Conservation (phyloP, 1,140 invertebrate genomes). For the Pseudomyrmex concolor region DNA sequence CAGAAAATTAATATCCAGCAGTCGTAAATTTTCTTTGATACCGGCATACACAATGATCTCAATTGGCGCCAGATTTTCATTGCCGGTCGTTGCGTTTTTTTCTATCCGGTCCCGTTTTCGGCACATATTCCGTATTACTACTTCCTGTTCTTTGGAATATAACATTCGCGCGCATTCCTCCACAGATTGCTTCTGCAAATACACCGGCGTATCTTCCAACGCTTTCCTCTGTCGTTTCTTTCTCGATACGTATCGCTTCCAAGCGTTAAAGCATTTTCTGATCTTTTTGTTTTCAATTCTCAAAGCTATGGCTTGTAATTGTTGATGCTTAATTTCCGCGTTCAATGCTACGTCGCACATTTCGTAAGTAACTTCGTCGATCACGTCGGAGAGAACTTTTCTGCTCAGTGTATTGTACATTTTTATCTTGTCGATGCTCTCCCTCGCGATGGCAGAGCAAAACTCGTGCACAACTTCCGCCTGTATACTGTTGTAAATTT, state of each 20-base stretch:
- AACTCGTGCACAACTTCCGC: conserved; percentile 81
- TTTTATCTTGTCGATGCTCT: conserved; percentile 78
- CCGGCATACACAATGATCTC: conserved; percentile 77
- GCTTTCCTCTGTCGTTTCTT: conserved; percentile 82
- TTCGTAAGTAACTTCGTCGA: conserved; percentile 76
- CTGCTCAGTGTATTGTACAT: conserved; percentile 66
- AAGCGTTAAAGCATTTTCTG: conserved; percentile 84
- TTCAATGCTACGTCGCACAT: conserved; percentile 68
- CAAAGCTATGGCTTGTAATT: conserved; percentile 72
- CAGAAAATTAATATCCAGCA: conserved; percentile 62
- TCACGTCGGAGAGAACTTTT: conserved; percentile 75
- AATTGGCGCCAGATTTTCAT: conserved; percentile 67
- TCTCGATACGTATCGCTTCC: conserved; percentile 78
- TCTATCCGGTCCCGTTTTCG: conserved; percentile 28
- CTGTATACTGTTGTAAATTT: conserved; percentile 79
- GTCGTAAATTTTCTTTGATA: conserved; percentile 78
- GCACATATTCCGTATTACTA: conserved; percentile 85
- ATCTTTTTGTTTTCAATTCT: conserved; percentile 77
- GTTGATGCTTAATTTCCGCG: conserved; percentile 72
- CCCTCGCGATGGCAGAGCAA: conserved; percentile 78
- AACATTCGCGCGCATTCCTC: conserved; percentile 85
- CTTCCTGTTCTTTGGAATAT: conserved; percentile 83
- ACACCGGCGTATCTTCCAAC: conserved; percentile 87
- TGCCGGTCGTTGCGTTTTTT: not conserved
- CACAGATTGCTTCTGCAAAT: conserved; percentile 85